Percentiles rank a stretch among this genome's conserved stretches.
phyloP scores from a whole-genome alignment of 2,888 invertebrate genomes.

The Pristionchus maxplancki region DNA sequence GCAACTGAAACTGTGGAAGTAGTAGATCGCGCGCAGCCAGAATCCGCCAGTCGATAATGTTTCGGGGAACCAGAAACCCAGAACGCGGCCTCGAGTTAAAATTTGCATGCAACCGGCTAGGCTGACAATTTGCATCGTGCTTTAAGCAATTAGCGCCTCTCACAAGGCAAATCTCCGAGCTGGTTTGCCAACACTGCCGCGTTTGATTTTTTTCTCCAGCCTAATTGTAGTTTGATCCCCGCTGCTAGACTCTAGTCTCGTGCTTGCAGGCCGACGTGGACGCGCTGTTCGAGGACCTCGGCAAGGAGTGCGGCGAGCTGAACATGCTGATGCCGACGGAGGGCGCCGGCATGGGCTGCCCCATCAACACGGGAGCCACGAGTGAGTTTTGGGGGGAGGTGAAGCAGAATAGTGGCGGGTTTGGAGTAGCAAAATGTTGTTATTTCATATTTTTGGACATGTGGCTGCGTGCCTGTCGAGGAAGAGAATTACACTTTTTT shows the following conservation, averaged over 20 bases:
- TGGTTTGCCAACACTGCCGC: too few species aligned
- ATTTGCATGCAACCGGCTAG: not conserved
- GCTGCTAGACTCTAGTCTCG: not conserved
- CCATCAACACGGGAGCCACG: not conserved
- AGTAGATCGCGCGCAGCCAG: not conserved
- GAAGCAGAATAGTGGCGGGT: too few species aligned
- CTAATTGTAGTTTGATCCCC: slow-evolving; percentile 11
- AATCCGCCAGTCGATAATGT: not conserved
- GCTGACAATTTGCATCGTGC: too few species aligned
- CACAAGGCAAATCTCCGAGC: too few species aligned
- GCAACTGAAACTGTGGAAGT: too few species aligned
- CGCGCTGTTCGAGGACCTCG: slow-evolving; percentile 63
- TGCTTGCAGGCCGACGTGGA: slow-evolving; percentile 62
- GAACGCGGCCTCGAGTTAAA: too few species aligned
- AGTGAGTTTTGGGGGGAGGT: not conserved
- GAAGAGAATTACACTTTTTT: not conserved
- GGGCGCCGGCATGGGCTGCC: slow-evolving; percentile 37
- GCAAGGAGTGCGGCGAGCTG: slow-evolving; percentile 60
- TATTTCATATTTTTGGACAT: not conserved
- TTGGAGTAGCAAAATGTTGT: not conserved
- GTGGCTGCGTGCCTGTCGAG: too few species aligned
- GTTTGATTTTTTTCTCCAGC: not conserved
- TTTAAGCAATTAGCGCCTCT: too few species aligned
- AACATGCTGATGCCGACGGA: slow-evolving; percentile 48
- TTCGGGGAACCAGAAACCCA: too few species aligned